These are phyloP conservation scores for Pandemis cinnamomeana DNA, from an alignment of 2,888 invertebrate species.

Conservation along the genomic window DNA sequence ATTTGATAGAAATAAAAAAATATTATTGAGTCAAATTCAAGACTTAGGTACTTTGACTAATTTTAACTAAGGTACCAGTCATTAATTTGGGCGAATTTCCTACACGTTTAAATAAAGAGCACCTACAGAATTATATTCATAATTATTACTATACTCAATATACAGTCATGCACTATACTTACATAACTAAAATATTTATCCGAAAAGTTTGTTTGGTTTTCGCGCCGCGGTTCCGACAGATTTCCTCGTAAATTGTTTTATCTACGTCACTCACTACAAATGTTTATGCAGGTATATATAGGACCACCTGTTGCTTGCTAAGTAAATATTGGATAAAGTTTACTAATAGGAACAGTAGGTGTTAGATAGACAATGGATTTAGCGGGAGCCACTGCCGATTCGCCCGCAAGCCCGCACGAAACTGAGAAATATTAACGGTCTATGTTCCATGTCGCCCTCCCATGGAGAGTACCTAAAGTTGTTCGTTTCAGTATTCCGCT, in stretches of 20 bases:
- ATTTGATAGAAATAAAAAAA: too few relatives aligned
- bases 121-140: not conserved
- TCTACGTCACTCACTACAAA: constrained; percentile 9
- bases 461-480: constrained; percentile 4
- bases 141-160: not conserved
- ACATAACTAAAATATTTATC: constrained; percentile 18
- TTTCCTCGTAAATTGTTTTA: constrained; percentile 3
- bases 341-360: not conserved
- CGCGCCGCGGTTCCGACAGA: not conserved
- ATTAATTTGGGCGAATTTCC: not conserved
- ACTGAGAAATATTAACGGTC: constrained; percentile 36
- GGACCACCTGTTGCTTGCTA: constrained; percentile 17
- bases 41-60: too few relatives aligned
- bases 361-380: not conserved
- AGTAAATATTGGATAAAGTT: constrained; percentile 2
- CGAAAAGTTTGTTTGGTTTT: constrained; percentile 20
- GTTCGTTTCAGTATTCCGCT: constrained; percentile 17
- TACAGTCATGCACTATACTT: constrained; percentile 15
- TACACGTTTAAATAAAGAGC: not conserved
- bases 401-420: constrained; percentile 33
- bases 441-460: constrained; percentile 11
- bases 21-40: too few relatives aligned
- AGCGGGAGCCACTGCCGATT: constrained; percentile 23
- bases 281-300: constrained; percentile 1
- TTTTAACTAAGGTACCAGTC: not conserved